Base-by-base conservation (phyloP, 2,113 vertebrate species). In the Lasiurus borealis region DNA sequence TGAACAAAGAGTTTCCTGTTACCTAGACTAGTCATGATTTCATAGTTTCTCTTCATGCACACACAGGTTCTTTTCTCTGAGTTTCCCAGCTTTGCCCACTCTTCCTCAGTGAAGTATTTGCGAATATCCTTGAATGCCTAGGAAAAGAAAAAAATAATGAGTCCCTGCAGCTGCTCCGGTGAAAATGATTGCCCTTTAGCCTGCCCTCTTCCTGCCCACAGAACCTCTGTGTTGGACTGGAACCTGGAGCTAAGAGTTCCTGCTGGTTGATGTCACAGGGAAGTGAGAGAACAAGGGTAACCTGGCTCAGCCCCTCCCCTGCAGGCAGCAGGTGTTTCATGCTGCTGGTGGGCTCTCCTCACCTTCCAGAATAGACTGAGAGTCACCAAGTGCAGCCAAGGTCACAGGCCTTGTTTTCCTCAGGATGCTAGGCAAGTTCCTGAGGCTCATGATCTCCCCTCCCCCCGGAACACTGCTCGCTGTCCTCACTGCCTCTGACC, bases 21-120 rank as follows among this genome's bases (percentile, higher is more conserved):
- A 96, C 92, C 96, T 93, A 97, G 93, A 40, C 14, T 6, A 71
- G 21, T 75, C 92, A 97, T 91, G 84, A 57, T 80, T 11, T 68
- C 78, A 11, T 95, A 93, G 71, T 93, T 95, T 93, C 90, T 94
- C 78, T 97, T 97, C 94, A 94, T 46, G 21, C 75, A 87, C 9
- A 95, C 80, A 40, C 52, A 94, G n/a, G 9, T 93, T 44, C 40
- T 46, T 93, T 97, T 95, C 57, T 97, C 69, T 2, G 87, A 86
- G 77, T 93, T 62, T 31, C 44, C 46, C 85, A 97, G 19, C 12
- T 54, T 73, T 93, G 6, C 23, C 96, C 94, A 96, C 1, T 94
- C 87, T 68, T 50, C 29, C 44, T 80, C 54, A 59, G 95, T 86
- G 62, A 96, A 93, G 57, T 95, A 78, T 66, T 91, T 91, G 69